A percentile compares a stretch with the other conserved stretches of the same genome.
These are phyloP conservation scores for Drosophila rhopaloa DNA, from an alignment of 1,140 invertebrate genomes.

Conservation along the genomic window DNA sequence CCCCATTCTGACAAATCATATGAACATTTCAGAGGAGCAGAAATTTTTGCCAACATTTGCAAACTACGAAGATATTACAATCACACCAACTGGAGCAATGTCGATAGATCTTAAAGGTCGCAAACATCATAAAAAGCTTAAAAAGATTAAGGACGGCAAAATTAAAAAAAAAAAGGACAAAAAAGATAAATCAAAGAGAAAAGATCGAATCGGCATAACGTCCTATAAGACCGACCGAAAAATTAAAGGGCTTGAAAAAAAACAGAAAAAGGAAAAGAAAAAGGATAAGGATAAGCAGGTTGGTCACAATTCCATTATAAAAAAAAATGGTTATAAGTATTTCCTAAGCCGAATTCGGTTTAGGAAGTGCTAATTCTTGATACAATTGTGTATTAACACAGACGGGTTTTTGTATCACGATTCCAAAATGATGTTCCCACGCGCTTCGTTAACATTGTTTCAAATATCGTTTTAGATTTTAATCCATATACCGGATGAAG, in stretches of 20 bases:
- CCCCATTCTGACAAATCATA: not conserved
- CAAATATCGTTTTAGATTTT: constrained; percentile 10
- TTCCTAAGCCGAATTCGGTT: not conserved
- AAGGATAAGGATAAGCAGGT: constrained; percentile 32
- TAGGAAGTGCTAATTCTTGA: not conserved
- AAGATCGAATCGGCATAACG: constrained; percentile 84
- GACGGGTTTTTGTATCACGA: too few species aligned
- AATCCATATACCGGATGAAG: constrained; percentile 11
- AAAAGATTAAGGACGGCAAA: constrained; percentile 89
- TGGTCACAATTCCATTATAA: constrained; percentile 1
- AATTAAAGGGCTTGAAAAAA: constrained; percentile 87
- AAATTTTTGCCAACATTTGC: constrained; percentile 30
- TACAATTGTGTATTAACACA: too few species aligned
- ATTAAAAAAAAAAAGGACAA: constrained; percentile 92
- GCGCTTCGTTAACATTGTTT: not conserved
- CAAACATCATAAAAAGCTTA: constrained; percentile 90
- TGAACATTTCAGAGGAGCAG: constrained; percentile 23
- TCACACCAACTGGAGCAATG: constrained; percentile 47
- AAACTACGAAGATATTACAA: constrained; percentile 67
- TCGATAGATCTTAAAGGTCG: constrained; percentile 85
- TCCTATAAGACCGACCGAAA: constrained; percentile 30
- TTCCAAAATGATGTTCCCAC: not conserved
- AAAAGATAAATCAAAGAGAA: constrained; percentile 88
- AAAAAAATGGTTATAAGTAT: not conserved
- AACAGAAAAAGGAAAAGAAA: constrained; percentile 86